Conservation (phyloP, 1,140 invertebrate species). For the Orussus abietinus region DNA sequence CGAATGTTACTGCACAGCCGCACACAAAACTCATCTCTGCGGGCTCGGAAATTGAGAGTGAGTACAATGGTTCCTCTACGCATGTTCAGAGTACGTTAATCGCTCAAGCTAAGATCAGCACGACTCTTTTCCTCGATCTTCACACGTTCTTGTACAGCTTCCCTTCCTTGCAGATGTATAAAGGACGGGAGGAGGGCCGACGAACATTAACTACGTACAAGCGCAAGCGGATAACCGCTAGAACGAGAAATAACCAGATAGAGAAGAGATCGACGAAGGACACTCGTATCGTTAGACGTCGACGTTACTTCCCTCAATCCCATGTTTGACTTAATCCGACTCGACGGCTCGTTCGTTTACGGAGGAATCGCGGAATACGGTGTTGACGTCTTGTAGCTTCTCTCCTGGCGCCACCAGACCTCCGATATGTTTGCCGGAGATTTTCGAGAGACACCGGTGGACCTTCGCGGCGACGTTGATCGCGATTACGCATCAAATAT, state of each 20-base stretch:
- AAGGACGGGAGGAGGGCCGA: conserved; percentile 1
- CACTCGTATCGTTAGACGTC: conserved; percentile 1
- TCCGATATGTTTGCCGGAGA: too few relatives aligned
- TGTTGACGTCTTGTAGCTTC: too few relatives aligned
- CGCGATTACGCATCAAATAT: too few relatives aligned
- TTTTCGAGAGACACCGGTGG: too few relatives aligned
- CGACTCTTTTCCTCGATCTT: background rate
- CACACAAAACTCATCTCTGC: conserved; percentile 51
- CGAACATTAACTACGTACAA: too few relatives aligned
- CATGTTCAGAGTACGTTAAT: background rate
- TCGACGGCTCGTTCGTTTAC: background rate
- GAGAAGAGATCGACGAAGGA: background rate
- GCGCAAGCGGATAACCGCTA: too few relatives aligned
- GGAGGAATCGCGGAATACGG: conserved; percentile 1
- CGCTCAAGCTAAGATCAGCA: conserved; percentile 2
- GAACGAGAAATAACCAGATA: too few relatives aligned
- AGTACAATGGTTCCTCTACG: conserved; percentile 22
- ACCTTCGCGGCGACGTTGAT: too few relatives aligned
- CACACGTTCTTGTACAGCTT: background rate
- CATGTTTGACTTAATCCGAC: background rate
- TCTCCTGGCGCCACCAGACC: too few relatives aligned
- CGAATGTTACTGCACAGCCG: conserved; percentile 47
- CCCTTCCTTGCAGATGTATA: conserved; percentile 4
- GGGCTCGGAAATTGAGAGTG: conserved; percentile 51
- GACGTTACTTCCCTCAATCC: background rate